Evolutionary conservation across 2,888 invertebrate species (phyloP).

Genomic region (Lysandra bellargus): DNA sequence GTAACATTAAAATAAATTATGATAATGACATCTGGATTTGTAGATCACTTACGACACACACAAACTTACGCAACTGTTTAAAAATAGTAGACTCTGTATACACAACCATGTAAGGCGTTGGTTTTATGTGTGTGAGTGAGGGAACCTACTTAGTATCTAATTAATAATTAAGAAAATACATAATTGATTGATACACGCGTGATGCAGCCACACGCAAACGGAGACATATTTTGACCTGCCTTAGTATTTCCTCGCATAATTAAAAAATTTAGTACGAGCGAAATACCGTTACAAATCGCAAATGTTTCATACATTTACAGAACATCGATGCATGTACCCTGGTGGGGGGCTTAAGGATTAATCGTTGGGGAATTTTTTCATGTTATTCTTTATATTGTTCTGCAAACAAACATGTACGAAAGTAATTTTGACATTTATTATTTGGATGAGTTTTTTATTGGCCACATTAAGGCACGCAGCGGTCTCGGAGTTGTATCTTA

Average conservation of each 20-base stretch:
- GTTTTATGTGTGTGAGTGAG: no score
- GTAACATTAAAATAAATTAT: no score
- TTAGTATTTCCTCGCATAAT: no score
- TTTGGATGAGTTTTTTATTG: constrained; percentile 28
- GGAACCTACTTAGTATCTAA: no score
- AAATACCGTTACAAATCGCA: constrained; percentile 2
- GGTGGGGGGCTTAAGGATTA: constrained; percentile 58
- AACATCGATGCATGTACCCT: constrained; percentile 41
- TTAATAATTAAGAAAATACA: no score
- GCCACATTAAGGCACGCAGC: constrained; percentile 1
- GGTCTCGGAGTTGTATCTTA: not conserved
- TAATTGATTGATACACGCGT: no score
- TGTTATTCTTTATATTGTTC: constrained; percentile 11
- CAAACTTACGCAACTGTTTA: no score
- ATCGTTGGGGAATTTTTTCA: constrained; percentile 45
- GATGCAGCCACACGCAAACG: not conserved
- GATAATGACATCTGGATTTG: no score
- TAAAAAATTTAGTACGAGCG: not conserved
- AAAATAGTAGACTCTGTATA: no score
- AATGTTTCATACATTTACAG: not conserved
- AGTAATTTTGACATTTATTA: constrained; percentile 30
- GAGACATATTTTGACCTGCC: not conserved
- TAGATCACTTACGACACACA: no score
- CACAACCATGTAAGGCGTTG: no score
- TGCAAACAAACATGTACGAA: constrained; percentile 14